phyloP scores from a whole-genome alignment of 2,113 vertebrate genomes.

The Cnemophilus loriae region DNA sequence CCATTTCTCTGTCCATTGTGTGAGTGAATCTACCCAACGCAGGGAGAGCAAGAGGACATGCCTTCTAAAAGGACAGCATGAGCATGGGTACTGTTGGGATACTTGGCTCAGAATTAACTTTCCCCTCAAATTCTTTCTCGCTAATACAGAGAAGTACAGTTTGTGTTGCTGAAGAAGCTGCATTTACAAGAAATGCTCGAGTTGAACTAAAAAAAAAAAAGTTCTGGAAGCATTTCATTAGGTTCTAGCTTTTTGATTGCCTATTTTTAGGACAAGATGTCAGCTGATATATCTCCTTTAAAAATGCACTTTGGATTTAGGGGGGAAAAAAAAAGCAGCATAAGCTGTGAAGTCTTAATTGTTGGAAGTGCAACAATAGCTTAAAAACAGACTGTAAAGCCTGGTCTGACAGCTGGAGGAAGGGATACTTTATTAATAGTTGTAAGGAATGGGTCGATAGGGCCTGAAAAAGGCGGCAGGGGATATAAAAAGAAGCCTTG shows the following conservation, averaged over 20 bases:
- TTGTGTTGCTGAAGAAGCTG: neutral
- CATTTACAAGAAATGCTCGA: neutral
- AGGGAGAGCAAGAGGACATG: neutral
- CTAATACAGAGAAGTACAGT: neutral
- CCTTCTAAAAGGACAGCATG: neutral
- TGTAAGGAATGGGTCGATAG: neutral
- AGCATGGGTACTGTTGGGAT: neutral
- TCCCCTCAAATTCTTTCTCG: neutral
- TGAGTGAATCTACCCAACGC: neutral
- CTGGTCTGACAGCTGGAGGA: slow-evolving; percentile 30
- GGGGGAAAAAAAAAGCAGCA: neutral
- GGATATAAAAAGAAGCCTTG: neutral
- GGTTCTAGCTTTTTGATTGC: neutral
- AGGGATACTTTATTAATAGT: slow-evolving; percentile 38
- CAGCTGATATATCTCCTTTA: neutral
- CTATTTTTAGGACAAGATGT: neutral
- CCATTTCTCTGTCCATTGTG: neutral
- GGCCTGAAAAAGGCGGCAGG: neutral
- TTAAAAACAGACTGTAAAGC: slow-evolving; percentile 2
- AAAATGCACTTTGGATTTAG: slow-evolving; percentile 4
- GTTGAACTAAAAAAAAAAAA: neutral
- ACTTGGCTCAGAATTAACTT: neutral
- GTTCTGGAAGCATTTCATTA: neutral
- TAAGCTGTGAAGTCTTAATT: slow-evolving; percentile 27
- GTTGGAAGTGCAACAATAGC: slow-evolving; percentile 14